phyloP scores from a whole-genome alignment of 2,888 invertebrate species.

The Cepaea hortensis region DNA sequence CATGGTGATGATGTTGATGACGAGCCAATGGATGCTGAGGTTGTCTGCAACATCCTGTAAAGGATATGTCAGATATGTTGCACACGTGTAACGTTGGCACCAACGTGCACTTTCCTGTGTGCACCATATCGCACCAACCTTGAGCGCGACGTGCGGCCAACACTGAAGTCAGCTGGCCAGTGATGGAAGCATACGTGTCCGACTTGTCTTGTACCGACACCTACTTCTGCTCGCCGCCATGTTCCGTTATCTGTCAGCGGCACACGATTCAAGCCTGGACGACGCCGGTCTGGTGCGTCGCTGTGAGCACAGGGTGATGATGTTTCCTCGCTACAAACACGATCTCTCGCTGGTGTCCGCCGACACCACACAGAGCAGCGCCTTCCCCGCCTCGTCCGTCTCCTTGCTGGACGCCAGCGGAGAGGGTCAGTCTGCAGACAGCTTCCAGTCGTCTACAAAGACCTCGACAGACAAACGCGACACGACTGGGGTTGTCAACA shows the following conservation, averaged over 20 bases:
- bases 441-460: neutral
- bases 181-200: neutral
- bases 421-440: neutral
- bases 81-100: too few species aligned
- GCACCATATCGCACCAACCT: neutral
- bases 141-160: neutral
- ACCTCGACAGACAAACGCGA: neutral
- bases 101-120: too few species aligned
- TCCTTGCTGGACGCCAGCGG: neutral
- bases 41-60: too few species aligned
- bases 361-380: neutral
- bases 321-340: neutral
- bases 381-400: neutral
- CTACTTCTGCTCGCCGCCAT: neutral
- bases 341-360: neutral
- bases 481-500: neutral
- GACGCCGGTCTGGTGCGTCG: neutral
- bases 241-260: neutral
- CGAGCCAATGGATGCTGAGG: too few species aligned
- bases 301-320: constrained; percentile 1
- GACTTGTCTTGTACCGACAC: neutral
- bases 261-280: constrained; percentile 3
- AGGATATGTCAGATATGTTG: too few species aligned
- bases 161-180: neutral
- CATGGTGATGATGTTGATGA: too few species aligned